Evolutionary conservation across 2,113 vertebrate genomes (phyloP), one percentile per base, ranked within the genome.

Genomic region (Scophthalmus maximus): DNA sequence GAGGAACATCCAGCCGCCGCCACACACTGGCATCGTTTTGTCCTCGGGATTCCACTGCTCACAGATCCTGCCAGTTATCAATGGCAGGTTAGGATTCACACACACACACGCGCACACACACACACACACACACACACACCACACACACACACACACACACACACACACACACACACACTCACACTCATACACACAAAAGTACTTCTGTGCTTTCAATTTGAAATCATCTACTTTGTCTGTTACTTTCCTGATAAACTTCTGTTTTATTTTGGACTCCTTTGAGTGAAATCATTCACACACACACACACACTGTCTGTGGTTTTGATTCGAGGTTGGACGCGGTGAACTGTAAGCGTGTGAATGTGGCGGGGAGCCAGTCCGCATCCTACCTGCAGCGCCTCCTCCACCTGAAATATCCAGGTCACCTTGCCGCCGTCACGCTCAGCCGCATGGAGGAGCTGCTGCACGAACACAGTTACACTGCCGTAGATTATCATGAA

Each of bases 361-460:
- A 99, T 56, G 90, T 98, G 8, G 98, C 97, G 0, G 98, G 98
- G 0, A 96, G 94, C 79, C 97, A 99, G 27, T 93, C 95, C 8
- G 94, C 95, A 1, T 90, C 95, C 0, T 99, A 98, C 85, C 95
- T 99, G 22, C 98, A 99, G 87, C 95, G 97, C 1, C 95, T 99
- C 29, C 94, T 99, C 15, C 98, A 99, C 89, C 94, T 99, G 2
- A 99, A 99, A 70, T 99, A 99, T 50, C 98, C 97, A 0, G 97
- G 96, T 8, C 96, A 98, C 44, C 92, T 97, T 1, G 92, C 95
- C 0, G 95, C 96, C 47, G 93, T 98, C 79, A 98, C 97, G 0
- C 95, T 97, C 17, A 98, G 96, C 83, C 96, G 97, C 26, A 96
- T 97, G 95, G 98, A 99, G 87, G 97, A 99, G 76, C 95, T 99